Evolutionary conservation across 1,140 invertebrate species (phyloP).

Genomic region (Brachionus manjavacas): DNA sequence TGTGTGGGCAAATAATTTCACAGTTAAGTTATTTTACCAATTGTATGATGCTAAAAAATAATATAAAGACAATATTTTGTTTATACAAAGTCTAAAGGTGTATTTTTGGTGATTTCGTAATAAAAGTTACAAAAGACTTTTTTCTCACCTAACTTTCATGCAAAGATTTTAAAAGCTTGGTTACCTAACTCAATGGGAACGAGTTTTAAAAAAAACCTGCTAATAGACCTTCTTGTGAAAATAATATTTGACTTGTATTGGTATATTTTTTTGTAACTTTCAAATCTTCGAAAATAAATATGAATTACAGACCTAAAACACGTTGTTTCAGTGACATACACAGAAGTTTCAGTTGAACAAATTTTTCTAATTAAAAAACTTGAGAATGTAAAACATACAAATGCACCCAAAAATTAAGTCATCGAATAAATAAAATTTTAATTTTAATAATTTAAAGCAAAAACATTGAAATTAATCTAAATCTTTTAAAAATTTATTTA

Average conservation of each 20-base stretch:
- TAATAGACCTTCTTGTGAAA: neutral
- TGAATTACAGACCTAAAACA: neutral
- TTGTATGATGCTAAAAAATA: neutral
- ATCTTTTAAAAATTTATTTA: too few species aligned
- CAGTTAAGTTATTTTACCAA: neutral
- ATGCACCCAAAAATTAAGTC: neutral
- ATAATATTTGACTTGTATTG: neutral
- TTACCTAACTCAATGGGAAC: neutral
- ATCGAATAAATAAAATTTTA: neutral
- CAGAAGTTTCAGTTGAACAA: neutral
- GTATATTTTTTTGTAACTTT: neutral
- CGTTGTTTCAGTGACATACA: neutral
- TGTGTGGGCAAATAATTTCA: neutral
- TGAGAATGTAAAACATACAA: neutral
- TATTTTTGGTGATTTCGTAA: neutral
- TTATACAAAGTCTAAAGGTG: neutral
- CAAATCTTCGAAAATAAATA: neutral
- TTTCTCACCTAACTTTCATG: neutral
- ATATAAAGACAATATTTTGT: neutral
- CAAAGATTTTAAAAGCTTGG: neutral
- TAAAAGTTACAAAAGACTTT: neutral
- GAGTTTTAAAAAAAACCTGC: neutral
- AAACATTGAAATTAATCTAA: too few species aligned
- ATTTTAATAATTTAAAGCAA: neutral
- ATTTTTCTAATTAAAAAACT: neutral